Evolutionary conservation across 2,113 vertebrate genomes (phyloP).

Genomic region (Boulengeromyrus knoepffleri): DNA sequence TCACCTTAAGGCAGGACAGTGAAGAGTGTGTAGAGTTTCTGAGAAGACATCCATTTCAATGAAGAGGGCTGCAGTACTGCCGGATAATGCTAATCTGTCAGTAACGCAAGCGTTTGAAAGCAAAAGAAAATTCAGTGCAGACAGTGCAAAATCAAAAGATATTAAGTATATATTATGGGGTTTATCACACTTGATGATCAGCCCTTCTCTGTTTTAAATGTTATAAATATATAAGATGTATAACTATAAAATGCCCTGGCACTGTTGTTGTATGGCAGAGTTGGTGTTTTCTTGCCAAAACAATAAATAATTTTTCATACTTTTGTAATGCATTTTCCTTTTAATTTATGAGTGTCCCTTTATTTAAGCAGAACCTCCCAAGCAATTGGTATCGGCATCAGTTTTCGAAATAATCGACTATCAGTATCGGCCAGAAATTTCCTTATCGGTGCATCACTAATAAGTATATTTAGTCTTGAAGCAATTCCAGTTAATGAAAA

Average conservation of each 20-base stretch:
- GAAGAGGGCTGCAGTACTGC: not conserved
- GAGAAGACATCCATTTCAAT: too few species aligned
- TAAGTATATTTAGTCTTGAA: not conserved
- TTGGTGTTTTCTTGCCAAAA: not conserved
- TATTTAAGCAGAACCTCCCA: too few species aligned
- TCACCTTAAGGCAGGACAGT: not conserved
- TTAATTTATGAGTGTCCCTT: too few species aligned
- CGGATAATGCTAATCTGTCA: fast-evolving
- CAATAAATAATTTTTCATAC: not conserved
- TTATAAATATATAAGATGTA: not conserved
- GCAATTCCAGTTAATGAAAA: not conserved
- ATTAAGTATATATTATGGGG: not conserved
- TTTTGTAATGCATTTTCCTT: too few species aligned
- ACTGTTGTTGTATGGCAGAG: not conserved
- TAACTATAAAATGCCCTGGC: not conserved
- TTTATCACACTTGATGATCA: not conserved
- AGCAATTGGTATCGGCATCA: too few species aligned
- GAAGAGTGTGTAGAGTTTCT: not conserved
- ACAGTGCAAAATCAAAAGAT: not conserved
- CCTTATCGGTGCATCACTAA: too few species aligned
- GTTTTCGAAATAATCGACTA: too few species aligned
- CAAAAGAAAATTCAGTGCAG: not conserved
- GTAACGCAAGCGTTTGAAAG: not conserved
- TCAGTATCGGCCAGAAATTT: too few species aligned
- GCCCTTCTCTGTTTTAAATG: not conserved